These are phyloP conservation scores for Sminthurides aquaticus DNA, from an alignment of 2,888 invertebrate genomes.

Conservation along the genomic window DNA sequence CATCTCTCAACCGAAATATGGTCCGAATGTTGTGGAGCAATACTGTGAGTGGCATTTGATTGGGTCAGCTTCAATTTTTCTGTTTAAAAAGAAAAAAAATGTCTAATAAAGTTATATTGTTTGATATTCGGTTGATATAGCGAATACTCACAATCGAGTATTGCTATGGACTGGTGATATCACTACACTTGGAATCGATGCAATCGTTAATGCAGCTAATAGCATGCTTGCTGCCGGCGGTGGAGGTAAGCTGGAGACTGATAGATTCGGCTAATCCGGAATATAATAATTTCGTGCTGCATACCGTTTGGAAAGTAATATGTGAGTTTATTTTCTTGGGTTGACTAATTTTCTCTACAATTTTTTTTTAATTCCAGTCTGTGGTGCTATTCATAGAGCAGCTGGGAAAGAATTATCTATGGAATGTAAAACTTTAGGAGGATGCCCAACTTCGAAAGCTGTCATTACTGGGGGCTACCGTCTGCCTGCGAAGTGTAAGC, in stretches of 20 bases:
- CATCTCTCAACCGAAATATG: slow-evolving; percentile 1
- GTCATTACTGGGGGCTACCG: slow-evolving; percentile 74
- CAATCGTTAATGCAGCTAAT: slow-evolving; percentile 87
- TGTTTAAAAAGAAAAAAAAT: no score
- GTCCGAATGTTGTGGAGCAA: background rate
- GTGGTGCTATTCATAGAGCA: slow-evolving; percentile 78
- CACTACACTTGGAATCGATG: slow-evolving; percentile 73
- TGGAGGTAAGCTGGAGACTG: slow-evolving; percentile 49
- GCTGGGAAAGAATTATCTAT: slow-evolving; percentile 63
- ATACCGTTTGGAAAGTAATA: no score
- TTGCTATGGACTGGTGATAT: slow-evolving; percentile 67
- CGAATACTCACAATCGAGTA: slow-evolving; percentile 25
- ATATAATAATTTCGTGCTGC: background rate
- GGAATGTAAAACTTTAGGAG: slow-evolving; percentile 64
- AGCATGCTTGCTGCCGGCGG: slow-evolving; percentile 66
- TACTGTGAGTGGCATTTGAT: slow-evolving; percentile 18
- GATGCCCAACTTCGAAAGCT: slow-evolving; percentile 74
- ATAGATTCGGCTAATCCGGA: background rate
- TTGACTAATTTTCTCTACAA: no score
- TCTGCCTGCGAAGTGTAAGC: slow-evolving; percentile 72
- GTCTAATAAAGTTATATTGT: no score
- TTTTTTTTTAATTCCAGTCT: slow-evolving; percentile 57
- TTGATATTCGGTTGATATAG: slow-evolving; percentile 6
- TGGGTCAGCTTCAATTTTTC: background rate
- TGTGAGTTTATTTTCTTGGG: no score